A percentile compares a stretch with the other conserved stretches of the same genome.
Evolutionary conservation across 2,888 invertebrate species (phyloP).

Genomic region (Scotopteryx bipunctaria): DNA sequence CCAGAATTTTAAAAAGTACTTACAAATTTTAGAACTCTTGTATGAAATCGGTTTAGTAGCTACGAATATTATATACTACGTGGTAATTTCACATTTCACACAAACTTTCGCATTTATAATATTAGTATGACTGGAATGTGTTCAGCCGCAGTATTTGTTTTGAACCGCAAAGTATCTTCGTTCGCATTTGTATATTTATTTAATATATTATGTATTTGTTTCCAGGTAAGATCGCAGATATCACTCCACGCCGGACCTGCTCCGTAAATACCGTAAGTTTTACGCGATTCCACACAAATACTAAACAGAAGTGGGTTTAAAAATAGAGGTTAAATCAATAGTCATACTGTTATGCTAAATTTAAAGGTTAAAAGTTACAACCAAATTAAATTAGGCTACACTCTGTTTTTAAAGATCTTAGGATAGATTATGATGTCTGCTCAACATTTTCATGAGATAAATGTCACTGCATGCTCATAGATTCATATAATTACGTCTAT

Average conservation of each 20-base stretch:
- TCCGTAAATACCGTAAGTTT: conserved; percentile 12
- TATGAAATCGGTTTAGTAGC: too few species aligned
- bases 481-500: too few species aligned
- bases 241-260: conserved; percentile 8
- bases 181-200: background rate
- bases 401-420: too few species aligned
- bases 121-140: too few species aligned
- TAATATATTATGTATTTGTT: conserved; percentile 2
- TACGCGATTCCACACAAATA: background rate
- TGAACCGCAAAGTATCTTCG: background rate
- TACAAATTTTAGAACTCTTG: too few species aligned
- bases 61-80: too few species aligned
- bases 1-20: background rate
- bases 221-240: conserved; percentile 22
- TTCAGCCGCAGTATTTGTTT: too few species aligned
- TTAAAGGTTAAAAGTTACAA: background rate
- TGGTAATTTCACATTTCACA: too few species aligned
- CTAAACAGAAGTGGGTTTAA: background rate
- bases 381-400: background rate
- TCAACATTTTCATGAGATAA: too few species aligned
- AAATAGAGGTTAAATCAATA: background rate
- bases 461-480: background rate
- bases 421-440: too few species aligned
- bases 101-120: too few species aligned
- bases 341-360: background rate